A percentile compares a stretch with the other conserved stretches of the same genome.
Evolutionary conservation across 2,888 invertebrate species (phyloP).

Genomic region (Brassicogethes aeneus): DNA sequence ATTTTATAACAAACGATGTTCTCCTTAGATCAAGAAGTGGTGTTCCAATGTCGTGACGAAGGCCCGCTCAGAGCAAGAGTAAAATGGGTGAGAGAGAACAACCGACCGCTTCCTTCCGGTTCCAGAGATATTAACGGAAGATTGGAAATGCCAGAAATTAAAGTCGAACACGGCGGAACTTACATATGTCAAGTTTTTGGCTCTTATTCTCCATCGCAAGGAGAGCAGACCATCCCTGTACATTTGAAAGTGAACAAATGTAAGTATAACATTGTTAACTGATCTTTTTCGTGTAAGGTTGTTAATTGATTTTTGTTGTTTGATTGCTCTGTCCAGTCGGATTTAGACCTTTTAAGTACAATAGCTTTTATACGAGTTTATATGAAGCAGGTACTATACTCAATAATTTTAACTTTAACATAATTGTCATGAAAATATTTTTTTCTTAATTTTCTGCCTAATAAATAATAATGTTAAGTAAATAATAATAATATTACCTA

Average conservation of each 20-base stretch:
- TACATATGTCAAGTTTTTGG: slow-evolving; percentile 78
- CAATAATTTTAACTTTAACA: too few species aligned
- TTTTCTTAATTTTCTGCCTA: too few species aligned
- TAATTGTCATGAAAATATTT: too few species aligned
- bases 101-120: slow-evolving; percentile 65
- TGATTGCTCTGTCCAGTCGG: too few species aligned
- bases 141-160: slow-evolving; percentile 76
- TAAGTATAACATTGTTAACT: slow-evolving; percentile 44
- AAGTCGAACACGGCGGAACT: slow-evolving; percentile 64
- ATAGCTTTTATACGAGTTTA: too few species aligned
- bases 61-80: slow-evolving; percentile 70
- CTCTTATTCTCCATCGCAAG: slow-evolving; percentile 52
- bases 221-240: slow-evolving; percentile 60
- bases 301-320: background rate
- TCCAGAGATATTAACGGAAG: slow-evolving; percentile 68
- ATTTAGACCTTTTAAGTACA: too few species aligned
- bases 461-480: too few species aligned
- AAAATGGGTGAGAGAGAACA: slow-evolving; percentile 64
- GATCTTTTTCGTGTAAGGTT: slow-evolving; percentile 1
- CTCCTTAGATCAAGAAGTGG: slow-evolving; percentile 74
- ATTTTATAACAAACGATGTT: background rate
- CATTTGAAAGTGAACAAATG: slow-evolving; percentile 65
- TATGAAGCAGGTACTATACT: too few species aligned
- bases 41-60: slow-evolving; percentile 88
- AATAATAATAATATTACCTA: too few species aligned